These are phyloP conservation scores for Chaetops frenatus DNA, from an alignment of 2,113 vertebrate species.

Conservation along the genomic window DNA sequence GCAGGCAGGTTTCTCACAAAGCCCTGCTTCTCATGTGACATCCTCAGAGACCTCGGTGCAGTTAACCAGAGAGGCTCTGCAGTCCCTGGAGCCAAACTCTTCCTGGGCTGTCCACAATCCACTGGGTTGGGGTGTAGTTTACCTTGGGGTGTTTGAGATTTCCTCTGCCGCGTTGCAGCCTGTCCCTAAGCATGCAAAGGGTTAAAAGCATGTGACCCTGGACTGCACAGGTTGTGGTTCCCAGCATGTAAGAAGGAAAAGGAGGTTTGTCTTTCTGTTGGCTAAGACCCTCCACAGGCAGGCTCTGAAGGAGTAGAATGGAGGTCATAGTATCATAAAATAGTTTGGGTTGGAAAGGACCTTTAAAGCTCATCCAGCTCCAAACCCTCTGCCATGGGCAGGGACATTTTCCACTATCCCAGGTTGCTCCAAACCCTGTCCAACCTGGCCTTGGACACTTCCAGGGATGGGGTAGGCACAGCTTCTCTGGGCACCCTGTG, in stretches of 20 bases:
- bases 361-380: rapidly evolving
- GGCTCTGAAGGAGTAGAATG: not conserved
- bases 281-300: not conserved
- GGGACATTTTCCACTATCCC: not conserved
- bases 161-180: rapidly evolving
- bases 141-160: not conserved
- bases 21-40: not conserved
- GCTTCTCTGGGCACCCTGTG: rapidly evolving
- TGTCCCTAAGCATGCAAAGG: not conserved
- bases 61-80: not conserved
- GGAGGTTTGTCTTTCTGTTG: not conserved
- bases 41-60: not conserved
- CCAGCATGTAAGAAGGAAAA: not conserved
- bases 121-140: not conserved
- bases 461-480: not conserved
- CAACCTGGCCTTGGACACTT: rapidly evolving
- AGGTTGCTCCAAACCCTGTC: rapidly evolving
- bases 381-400: rapidly evolving
- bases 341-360: not conserved
- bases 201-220: not conserved
- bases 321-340: not conserved
- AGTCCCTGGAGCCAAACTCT: not conserved
- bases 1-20: not conserved
- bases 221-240: not conserved
- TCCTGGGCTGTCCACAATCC: not conserved